Evolutionary conservation across 2,797 vertebrate genomes (phyloP).

Genomic region (Chelonia mydas): DNA sequence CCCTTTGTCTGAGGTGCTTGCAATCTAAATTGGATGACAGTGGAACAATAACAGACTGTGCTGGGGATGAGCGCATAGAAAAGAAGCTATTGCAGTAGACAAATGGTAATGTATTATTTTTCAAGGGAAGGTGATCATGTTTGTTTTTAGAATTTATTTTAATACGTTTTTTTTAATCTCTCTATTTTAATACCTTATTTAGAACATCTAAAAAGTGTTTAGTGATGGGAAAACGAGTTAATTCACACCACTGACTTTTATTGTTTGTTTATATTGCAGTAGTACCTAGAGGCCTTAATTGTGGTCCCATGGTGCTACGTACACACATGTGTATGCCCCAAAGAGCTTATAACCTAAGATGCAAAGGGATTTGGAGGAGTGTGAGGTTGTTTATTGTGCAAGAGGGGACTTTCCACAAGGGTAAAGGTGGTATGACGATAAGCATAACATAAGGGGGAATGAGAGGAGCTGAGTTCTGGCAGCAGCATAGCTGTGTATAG

Average conservation of each 20-base stretch:
- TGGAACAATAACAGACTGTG: too few species aligned
- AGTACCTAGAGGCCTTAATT: neutral
- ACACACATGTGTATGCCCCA: neutral
- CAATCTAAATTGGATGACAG: too few species aligned
- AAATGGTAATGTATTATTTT: too few species aligned
- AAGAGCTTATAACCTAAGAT: neutral
- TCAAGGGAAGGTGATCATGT: neutral
- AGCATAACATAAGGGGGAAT: neutral
- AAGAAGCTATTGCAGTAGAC: too few species aligned
- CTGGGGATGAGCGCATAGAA: too few species aligned
- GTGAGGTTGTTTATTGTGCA: too few species aligned
- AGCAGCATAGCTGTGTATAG: neutral
- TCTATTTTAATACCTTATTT: neutral
- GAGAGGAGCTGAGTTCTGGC: neutral
- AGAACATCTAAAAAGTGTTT: neutral
- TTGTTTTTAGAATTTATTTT: neutral
- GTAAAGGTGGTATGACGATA: neutral
- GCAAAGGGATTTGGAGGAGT: too few species aligned
- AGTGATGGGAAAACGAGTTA: neutral
- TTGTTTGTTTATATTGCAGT: neutral
- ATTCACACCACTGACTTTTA: neutral
- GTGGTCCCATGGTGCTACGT: neutral
- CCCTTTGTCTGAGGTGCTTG: too few species aligned
- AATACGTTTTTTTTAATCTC: neutral
- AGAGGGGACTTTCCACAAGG: neutral